These are phyloP conservation scores for Ommatoiulus sabulosus DNA, from an alignment of 2,888 invertebrate genomes.

Conservation along the genomic window DNA sequence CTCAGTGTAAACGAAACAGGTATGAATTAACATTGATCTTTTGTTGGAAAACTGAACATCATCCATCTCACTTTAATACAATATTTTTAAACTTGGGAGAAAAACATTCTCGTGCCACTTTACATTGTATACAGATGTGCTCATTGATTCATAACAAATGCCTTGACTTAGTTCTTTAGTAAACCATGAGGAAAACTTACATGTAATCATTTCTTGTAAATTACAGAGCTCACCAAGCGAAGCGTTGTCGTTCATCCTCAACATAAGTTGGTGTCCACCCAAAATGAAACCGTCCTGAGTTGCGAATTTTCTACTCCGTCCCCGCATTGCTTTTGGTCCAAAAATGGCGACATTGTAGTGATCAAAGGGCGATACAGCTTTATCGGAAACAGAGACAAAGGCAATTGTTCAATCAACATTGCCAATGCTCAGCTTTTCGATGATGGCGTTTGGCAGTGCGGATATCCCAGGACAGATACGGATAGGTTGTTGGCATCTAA, in stretches of 20 bases:
- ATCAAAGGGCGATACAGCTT: constrained; percentile 37
- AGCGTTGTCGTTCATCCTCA: not conserved
- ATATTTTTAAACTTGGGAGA: too few species aligned
- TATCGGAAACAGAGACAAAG: constrained; percentile 5
- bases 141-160: too few species aligned
- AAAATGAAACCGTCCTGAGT: constrained; percentile 2
- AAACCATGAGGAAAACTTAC: too few species aligned
- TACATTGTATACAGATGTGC: too few species aligned
- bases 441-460: constrained; percentile 26
- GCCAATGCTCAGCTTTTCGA: not conserved
- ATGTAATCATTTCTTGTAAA: too few species aligned
- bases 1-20: not conserved
- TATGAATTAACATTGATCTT: not conserved
- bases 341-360: constrained; percentile 39
- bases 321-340: constrained; percentile 21
- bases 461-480: constrained; percentile 48
- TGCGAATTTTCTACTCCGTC: not conserved
- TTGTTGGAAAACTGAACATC: too few species aligned
- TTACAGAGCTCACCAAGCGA: not conserved
- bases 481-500: not conserved
- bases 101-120: too few species aligned
- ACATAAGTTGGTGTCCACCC: not conserved
- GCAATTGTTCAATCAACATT: constrained; percentile 44
- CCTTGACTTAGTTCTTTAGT: too few species aligned
- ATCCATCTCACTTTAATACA: too few species aligned